phyloP scores from a whole-genome alignment of 2,113 vertebrate genomes.

The Equus quagga region DNA sequence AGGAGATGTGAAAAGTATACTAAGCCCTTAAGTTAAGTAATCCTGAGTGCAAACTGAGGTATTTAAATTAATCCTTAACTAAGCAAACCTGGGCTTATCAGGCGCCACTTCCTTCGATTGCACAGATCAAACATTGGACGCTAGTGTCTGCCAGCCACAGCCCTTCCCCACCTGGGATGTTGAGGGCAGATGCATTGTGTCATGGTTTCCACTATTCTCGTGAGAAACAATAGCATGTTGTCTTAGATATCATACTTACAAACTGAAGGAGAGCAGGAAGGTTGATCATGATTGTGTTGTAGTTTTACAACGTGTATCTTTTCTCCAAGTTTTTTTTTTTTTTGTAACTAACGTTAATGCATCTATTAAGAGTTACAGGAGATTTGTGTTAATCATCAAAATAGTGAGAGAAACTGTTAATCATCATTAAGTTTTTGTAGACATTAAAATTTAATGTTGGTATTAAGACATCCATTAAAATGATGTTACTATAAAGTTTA shows the following conservation, averaged over 20 bases:
- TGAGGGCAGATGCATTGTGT: background rate
- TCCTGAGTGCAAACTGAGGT: background rate
- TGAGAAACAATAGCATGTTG: constrained; percentile 26
- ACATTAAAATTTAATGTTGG: constrained; percentile 33
- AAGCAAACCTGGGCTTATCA: constrained; percentile 54
- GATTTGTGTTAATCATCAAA: constrained; percentile 15
- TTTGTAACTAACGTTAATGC: background rate
- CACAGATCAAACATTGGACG: constrained; percentile 33
- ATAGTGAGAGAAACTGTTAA: constrained; percentile 55
- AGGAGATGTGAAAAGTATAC: constrained; percentile 35
- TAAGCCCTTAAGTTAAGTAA: constrained; percentile 44
- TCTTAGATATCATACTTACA: background rate
- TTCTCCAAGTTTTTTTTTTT: background rate
- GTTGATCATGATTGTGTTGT: background rate
- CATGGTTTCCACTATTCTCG: background rate
- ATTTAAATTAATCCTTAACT: constrained; percentile 73
- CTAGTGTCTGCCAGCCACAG: background rate
- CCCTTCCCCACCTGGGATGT: background rate
- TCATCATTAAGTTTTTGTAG: constrained; percentile 17
- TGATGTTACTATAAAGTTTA: background rate
- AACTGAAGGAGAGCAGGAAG: background rate
- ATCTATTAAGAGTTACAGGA: background rate
- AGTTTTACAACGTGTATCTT: constrained; percentile 22
- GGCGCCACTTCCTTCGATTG: constrained; percentile 10
- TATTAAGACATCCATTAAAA: background rate